phyloP scores from a whole-genome alignment of 2,888 invertebrate species.

The Heliconius ethilla region DNA sequence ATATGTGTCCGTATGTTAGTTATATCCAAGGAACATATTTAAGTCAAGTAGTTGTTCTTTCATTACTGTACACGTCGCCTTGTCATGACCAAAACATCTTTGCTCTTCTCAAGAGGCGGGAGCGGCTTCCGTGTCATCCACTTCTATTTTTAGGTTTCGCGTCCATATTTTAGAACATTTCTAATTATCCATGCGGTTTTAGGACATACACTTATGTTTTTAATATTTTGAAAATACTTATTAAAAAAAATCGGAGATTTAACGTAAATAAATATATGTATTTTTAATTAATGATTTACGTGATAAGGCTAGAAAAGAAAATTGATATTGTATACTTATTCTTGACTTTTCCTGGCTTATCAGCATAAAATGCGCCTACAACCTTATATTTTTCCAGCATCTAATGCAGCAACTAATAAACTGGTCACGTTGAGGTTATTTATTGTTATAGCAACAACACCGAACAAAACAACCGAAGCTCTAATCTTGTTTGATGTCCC shows the following conservation, averaged over 20 bases:
- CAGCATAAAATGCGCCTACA: conserved; percentile 55
- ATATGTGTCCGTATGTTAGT: neutral
- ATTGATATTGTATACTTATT: conserved; percentile 52
- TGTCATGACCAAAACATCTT: conserved; percentile 72
- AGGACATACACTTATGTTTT: neutral
- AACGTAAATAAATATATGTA: neutral
- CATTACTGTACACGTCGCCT: conserved; percentile 54
- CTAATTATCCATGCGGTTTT: conserved; percentile 22
- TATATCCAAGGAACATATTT: conserved; percentile 41
- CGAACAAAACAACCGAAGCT: conserved; percentile 64
- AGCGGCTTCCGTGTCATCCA: conserved; percentile 66
- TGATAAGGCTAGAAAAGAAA: conserved; percentile 45
- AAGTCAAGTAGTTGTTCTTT: conserved; percentile 47
- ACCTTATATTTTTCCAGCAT: conserved; percentile 62
- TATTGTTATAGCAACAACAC: conserved; percentile 74
- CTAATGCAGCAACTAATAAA: conserved; percentile 76
- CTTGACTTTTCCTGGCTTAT: conserved; percentile 51
- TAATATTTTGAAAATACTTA: neutral
- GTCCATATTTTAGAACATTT: conserved; percentile 26
- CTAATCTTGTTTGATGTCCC: conserved; percentile 61
- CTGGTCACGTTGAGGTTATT: conserved; percentile 78
- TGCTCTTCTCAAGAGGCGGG: conserved; percentile 65
- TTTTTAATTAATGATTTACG: neutral
- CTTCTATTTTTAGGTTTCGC: conserved; percentile 53
- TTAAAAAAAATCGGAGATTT: too few relatives aligned